These are phyloP conservation scores for Procambarus clarkii DNA, from an alignment of 1,140 invertebrate genomes.

Conservation along the genomic window DNA sequence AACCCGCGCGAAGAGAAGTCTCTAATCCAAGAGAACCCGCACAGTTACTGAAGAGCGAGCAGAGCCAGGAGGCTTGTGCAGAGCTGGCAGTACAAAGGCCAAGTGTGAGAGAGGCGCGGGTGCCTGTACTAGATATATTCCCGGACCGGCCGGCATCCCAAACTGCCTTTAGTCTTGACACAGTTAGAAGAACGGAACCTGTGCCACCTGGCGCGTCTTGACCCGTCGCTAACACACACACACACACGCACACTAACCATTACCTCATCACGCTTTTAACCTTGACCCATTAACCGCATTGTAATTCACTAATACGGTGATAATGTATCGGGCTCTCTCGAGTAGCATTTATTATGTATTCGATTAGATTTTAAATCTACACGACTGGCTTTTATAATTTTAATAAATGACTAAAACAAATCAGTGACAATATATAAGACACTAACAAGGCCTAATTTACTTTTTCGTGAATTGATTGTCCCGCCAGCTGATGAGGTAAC, in stretches of 20 bases:
- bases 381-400: too few relatives aligned
- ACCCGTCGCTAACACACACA: not conserved
- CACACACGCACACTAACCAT: not conserved
- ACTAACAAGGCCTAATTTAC: too few relatives aligned
- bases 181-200: not conserved
- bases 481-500: too few relatives aligned
- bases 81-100: not conserved
- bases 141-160: not conserved
- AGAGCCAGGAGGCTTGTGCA: not conserved
- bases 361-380: too few relatives aligned
- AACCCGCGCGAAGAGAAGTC: too few relatives aligned
- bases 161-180: not conserved
- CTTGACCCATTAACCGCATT: not conserved
- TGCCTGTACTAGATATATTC: not conserved
- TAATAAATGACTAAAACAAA: too few relatives aligned
- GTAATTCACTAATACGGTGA: not conserved
- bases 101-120: not conserved
- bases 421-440: too few relatives aligned
- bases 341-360: too few relatives aligned
- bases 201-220: not conserved
- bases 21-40: too few relatives aligned
- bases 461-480: too few relatives aligned
- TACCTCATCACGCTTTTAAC: not conserved
- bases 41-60: too few relatives aligned
- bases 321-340: not conserved